These are phyloP conservation scores for Pseudococcus longispinus DNA, from an alignment of 2,888 invertebrate species.

Conservation along the genomic window DNA sequence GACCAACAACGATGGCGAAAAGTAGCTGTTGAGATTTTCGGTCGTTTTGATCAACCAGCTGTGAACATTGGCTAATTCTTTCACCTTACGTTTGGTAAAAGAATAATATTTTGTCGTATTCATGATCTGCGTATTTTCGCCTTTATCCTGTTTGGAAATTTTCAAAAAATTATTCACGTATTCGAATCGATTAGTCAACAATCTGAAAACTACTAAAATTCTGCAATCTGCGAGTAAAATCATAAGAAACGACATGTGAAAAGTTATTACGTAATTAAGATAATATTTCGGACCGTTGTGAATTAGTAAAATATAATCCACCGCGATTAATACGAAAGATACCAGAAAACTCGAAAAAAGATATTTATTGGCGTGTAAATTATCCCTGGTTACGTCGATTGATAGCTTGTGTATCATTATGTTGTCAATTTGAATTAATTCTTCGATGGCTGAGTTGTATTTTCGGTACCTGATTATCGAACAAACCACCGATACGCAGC, in stretches of 20 bases:
- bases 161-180: background rate
- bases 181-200: background rate
- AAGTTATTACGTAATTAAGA: background rate
- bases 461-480: background rate
- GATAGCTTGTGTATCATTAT: conserved; percentile 5
- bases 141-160: background rate
- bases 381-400: background rate
- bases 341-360: background rate
- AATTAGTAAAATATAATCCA: background rate
- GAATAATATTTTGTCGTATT: background rate
- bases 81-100: background rate
- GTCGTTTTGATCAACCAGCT: background rate
- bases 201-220: background rate
- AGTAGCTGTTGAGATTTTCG: background rate
- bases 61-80: background rate
- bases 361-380: conserved; percentile 6
- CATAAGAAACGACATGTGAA: background rate
- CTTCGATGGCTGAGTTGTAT: background rate
- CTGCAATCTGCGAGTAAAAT: conserved; percentile 18
- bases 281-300: conserved; percentile 2
- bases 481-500: background rate
- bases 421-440: background rate
- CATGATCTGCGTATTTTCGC: background rate
- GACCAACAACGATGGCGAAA: background rate
- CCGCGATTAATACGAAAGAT: background rate